Base-by-base conservation (phyloP, 2,113 vertebrate genomes). In the Henicopernis longicauda region DNA sequence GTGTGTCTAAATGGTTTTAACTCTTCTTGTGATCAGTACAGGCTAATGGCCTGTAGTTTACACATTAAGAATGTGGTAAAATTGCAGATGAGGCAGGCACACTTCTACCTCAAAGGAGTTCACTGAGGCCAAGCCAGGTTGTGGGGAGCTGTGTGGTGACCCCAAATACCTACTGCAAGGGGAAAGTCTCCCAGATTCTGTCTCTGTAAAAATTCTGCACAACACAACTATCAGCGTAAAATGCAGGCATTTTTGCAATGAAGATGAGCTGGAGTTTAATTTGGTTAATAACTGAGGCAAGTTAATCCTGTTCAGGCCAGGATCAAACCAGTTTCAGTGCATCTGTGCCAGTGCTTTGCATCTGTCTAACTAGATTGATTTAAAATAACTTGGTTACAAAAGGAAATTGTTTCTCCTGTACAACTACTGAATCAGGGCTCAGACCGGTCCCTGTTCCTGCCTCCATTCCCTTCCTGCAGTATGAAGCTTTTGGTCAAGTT, bases 301-400 rank as follows among this genome's bases (percentile, higher is more conserved):
- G 95, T 94, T 95, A 94, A 86, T 96, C 93, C 97, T 93, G 92
- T 94, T 95, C 82, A 80, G 95, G 79, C 67, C 49, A 94, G 66
- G 95, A 77, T 88, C 88, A 94, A 82, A 97, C 95, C 88, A 94
- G 95, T 93, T 93, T 65, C 81, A 61, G 87, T 70, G 92, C 71
- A 83, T 93, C 78, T 90, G 50, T 95, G 93, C 49, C 45, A 58
- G 79, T 91, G 92, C 92, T 93, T 96, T 96, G 92, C 90, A 86
- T 90, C 66, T 79, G 27, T 52, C 90, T 92, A 25, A 54, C 90
- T 26, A 45, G 62, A 92, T 36, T 77, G 90, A 47, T 90, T 76
- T 85, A 29, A 86, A 93, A 57, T 11, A 82, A 38, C 82, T 58
- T 49, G 82, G 58, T 91, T 82, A 82, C 38, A 42, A 62, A 73